A percentile compares a stretch with the other conserved stretches of the same genome.
Conservation (phyloP, 2,888 invertebrate genomes). For the Tethea ocularis region DNA sequence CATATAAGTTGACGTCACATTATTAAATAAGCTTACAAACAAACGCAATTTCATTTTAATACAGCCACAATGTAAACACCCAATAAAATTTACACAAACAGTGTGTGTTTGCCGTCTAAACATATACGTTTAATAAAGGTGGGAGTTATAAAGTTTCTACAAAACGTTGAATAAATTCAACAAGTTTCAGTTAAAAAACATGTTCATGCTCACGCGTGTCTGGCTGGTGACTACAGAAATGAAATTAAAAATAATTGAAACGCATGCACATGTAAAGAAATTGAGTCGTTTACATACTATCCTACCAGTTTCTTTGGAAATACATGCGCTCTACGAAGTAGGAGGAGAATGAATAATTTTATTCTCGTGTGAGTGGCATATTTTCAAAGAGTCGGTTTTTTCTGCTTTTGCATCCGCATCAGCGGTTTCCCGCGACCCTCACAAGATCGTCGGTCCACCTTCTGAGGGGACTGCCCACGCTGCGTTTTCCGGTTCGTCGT, state of each 20-base stretch:
- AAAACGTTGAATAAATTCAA: not conserved
- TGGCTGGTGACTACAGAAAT: not conserved
- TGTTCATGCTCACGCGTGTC: not conserved
- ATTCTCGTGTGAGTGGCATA: too few species aligned
- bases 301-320: too few species aligned
- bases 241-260: not conserved
- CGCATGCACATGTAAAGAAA: not conserved
- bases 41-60: not conserved
- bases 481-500: too few species aligned
- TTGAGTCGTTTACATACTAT: not conserved
- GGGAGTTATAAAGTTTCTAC: not conserved
- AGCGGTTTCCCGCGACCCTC: too few species aligned
- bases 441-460: too few species aligned
- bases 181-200: not conserved
- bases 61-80: not conserved
- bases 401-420: too few species aligned
- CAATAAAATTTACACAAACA: not conserved
- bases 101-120: not conserved
- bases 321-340: too few species aligned
- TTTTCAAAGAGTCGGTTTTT: too few species aligned
- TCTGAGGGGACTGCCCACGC: too few species aligned
- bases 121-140: not conserved
- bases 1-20: too few species aligned
- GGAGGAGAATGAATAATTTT: too few species aligned
- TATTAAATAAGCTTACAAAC: not conserved